These are phyloP conservation scores for Erythrocebus patas DNA, from an alignment of 2,113 vertebrate genomes.

Conservation along the genomic window DNA sequence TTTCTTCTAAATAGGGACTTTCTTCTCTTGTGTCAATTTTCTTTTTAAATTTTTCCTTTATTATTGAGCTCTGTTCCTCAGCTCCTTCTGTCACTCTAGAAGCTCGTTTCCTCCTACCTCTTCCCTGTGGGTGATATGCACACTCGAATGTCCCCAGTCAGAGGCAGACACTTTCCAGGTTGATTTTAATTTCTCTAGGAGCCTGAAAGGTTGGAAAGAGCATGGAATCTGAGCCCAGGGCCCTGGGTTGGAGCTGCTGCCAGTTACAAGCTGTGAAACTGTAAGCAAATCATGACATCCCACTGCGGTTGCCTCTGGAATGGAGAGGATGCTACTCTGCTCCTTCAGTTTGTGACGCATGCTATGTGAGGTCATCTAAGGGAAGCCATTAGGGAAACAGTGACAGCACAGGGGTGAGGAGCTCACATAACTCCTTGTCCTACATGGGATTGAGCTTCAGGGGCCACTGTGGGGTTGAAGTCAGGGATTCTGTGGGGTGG, in stretches of 20 bases:
- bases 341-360: too few relatives aligned
- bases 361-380: accelerated
- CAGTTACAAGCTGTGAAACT: not conserved
- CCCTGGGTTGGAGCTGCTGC: not conserved
- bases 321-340: accelerated
- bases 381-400: not conserved
- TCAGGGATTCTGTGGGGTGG: not conserved
- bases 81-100: not conserved
- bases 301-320: not conserved
- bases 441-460: not conserved
- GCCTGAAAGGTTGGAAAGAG: not conserved
- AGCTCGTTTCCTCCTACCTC: not conserved
- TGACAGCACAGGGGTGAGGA: not conserved
- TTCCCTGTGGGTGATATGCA: not conserved
- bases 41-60: not conserved
- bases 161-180: not conserved
- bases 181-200: not conserved
- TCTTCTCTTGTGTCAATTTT: not conserved
- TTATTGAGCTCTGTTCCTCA: too few relatives aligned
- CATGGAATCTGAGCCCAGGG: not conserved
- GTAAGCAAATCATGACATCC: not conserved
- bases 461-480: not conserved
- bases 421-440: not conserved
- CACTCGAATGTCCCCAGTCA: too few relatives aligned
- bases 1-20: not conserved